Evolutionary conservation across 2,888 invertebrate genomes (phyloP).

Genomic region (Dorcus hopei): DNA sequence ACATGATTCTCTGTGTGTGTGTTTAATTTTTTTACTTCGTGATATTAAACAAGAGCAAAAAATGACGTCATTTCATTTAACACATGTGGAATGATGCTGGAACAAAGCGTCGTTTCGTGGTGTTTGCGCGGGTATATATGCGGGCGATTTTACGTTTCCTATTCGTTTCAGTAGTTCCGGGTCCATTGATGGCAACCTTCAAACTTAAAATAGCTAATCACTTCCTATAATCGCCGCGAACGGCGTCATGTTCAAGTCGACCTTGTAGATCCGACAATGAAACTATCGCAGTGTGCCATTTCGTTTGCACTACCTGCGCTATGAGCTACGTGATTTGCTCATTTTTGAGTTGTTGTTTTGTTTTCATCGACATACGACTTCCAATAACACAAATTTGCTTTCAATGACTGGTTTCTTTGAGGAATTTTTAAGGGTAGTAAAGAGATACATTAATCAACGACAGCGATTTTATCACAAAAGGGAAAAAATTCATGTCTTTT

Average conservation of each 20-base stretch:
- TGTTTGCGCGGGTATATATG: too few relatives aligned
- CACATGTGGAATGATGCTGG: constrained; percentile 4
- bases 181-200: constrained; percentile 33
- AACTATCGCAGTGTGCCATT: constrained; percentile 23
- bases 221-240: constrained; percentile 33
- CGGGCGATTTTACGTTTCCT: too few relatives aligned
- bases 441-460: too few relatives aligned
- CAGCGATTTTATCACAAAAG: too few relatives aligned
- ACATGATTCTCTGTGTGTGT: constrained; percentile 19
- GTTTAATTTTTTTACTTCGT: constrained; percentile 25
- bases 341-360: too few relatives aligned
- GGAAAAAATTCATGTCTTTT: too few relatives aligned
- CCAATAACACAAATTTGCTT: too few relatives aligned
- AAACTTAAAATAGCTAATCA: constrained; percentile 37
- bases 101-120: too few relatives aligned
- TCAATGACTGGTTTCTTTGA: too few relatives aligned
- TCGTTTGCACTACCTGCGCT: constrained; percentile 1
- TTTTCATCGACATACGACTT: too few relatives aligned
- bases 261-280: constrained; percentile 33
- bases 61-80: constrained; percentile 12
- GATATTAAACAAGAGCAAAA: constrained; percentile 29
- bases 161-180: constrained; percentile 25
- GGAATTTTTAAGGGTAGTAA: too few relatives aligned
- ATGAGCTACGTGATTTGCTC: background rate
- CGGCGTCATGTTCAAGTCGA: constrained; percentile 32